Conservation (phyloP, 1,140 invertebrate genomes). For the Diploscapter pachys region DNA sequence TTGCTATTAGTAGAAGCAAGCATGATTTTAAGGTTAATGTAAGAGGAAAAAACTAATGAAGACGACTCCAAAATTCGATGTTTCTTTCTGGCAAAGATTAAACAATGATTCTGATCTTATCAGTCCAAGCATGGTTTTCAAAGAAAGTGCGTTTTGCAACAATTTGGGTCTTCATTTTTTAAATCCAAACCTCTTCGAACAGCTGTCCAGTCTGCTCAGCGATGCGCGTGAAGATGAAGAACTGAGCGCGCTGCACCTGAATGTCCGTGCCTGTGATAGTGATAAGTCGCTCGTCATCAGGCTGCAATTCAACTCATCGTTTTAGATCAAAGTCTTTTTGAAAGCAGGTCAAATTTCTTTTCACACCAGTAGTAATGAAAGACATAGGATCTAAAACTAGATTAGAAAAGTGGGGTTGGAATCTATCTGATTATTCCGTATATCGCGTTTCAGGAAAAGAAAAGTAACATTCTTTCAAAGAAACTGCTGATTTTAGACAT, state of each 20-base stretch:
- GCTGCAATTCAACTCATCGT: no score
- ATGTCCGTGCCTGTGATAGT: constrained; percentile 85
- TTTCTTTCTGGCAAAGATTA: no score
- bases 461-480: not conserved
- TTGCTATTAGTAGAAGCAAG: no score
- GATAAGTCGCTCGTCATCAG: constrained; percentile 77
- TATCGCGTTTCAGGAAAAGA: not conserved
- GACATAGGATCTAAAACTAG: no score
- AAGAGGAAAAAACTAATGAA: not conserved
- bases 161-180: not conserved
- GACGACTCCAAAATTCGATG: not conserved
- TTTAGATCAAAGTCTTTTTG: not conserved
- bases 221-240: constrained; percentile 94
- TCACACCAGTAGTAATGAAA: not conserved
- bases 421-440: no score
- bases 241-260: constrained; percentile 84
- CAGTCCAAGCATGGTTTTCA: not conserved
- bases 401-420: no score
- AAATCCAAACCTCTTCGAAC: constrained; percentile 60
- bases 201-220: constrained; percentile 70
- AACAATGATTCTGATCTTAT: no score
- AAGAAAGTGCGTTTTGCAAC: not conserved
- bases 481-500: not conserved
- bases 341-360: not conserved
- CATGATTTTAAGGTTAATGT: no score